Base-by-base conservation (phyloP, 2,888 invertebrate species). In the Stenchaetothrips biformis region DNA sequence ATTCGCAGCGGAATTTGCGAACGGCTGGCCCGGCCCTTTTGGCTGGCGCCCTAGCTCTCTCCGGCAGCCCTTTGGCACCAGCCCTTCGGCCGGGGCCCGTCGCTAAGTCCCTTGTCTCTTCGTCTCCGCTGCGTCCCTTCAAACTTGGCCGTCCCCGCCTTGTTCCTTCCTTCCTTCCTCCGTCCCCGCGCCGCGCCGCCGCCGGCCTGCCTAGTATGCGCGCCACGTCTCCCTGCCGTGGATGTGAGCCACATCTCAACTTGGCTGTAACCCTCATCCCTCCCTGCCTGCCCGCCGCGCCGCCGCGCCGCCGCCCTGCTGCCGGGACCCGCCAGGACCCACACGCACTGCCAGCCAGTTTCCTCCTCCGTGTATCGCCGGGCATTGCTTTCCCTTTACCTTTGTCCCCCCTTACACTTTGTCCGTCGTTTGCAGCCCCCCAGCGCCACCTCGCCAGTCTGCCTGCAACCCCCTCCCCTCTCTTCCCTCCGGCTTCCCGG, bases 361-460 rank as follows among this genome's bases (percentile, higher is more conserved):
- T 80, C 80, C 78, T 62, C 37, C 80, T 81, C 81, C 81, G 4
- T 81, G 67, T 81, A 53, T 78, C 67, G 48, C 21, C 21, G 80
- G 81, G 83, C 81, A 81, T 82, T 81, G 79, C 82, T 82, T 82
- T 81, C 80, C 81, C 81, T 82, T 81, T 79, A 77, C 79, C 79
- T 80, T 78, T 81, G 82, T 83, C 83, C 83, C 82, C 81, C 82
- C 81, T 77, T 80, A 81, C 81, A 80, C 81, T 79, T 79, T 81
- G 79, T 4, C 13, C 82, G 81, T 81, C 81, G 80, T 81, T 79
- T 80, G 79, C 81, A 67, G 79, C 62, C 67, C 78, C 37, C 37
- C 80, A 59, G 81, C 53, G 53, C 16, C 53, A 18, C 53, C 53
- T 4, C 16, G 53, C 0, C 9, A 16, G 53, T 13, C 53, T 16